These are phyloP conservation scores for Piliocolobus tephrosceles DNA, from an alignment of 2,113 vertebrate species.

Conservation along the genomic window DNA sequence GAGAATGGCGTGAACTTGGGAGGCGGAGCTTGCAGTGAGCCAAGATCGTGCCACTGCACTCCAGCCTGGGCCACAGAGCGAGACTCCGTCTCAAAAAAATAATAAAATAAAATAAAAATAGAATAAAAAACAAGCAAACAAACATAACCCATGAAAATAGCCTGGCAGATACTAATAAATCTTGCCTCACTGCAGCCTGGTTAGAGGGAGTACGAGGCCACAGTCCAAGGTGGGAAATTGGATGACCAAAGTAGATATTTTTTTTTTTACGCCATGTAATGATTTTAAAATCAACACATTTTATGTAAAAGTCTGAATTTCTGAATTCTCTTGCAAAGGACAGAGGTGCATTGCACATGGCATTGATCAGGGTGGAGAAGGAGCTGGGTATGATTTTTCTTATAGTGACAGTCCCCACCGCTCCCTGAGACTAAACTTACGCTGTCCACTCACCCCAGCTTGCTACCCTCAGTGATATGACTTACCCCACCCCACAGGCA, in stretches of 20 bases:
- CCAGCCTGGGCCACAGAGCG: too few species aligned
- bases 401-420: fast-evolving
- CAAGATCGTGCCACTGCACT: too few species aligned
- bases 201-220: background rate
- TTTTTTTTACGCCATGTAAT: background rate
- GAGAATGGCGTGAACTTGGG: too few species aligned
- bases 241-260: too few species aligned
- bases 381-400: too few species aligned
- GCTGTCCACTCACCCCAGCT: fast-evolving
- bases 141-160: too few species aligned
- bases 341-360: background rate
- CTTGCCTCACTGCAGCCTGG: fast-evolving
- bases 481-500: fast-evolving
- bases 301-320: background rate
- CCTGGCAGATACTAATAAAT: background rate
- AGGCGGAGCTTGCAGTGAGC: too few species aligned
- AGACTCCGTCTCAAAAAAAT: too few species aligned
- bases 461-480: fast-evolving
- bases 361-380: fast-evolving
- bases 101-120: too few species aligned
- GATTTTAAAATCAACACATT: background rate
- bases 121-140: too few species aligned
- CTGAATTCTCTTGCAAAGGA: background rate
- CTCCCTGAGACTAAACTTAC: fast-evolving
- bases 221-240: fast-evolving